A percentile compares a stretch with the other conserved stretches of the same genome.
phyloP scores from a whole-genome alignment of 37 sponge, comb jelly and placozoan species.

The Diacarnus erythraeanus region DNA sequence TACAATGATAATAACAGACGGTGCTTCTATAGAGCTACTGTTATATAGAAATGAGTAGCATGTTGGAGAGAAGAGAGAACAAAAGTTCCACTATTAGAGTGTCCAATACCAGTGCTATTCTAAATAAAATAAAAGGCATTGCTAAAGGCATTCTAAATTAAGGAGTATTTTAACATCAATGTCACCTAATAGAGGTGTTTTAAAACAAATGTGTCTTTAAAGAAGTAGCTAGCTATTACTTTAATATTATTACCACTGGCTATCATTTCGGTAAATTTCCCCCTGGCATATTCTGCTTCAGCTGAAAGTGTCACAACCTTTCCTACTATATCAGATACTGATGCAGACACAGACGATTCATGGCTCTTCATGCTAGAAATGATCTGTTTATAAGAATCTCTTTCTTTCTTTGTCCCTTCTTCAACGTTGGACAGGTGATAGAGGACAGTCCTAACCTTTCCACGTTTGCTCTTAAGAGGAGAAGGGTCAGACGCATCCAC shows the following conservation, averaged over 20 bases:
- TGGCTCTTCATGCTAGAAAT: neutral
- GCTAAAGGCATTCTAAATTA: too few relatives aligned
- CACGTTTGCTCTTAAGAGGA: neutral
- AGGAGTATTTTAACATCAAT: too few relatives aligned
- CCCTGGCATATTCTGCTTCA: conserved; percentile 18
- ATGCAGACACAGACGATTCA: neutral
- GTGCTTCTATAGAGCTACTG: neutral
- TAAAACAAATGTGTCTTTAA: too few relatives aligned
- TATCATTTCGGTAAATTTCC: neutral
- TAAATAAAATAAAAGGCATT: too few relatives aligned
- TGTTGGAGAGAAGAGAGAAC: too few relatives aligned
- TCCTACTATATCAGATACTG: neutral
- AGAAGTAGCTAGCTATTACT: too few relatives aligned
- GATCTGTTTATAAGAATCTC: neutral
- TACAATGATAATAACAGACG: neutral
- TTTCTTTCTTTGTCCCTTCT: neutral
- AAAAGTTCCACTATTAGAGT: too few relatives aligned
- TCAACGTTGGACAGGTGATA: neutral
- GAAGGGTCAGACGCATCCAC: conserved; percentile 2
- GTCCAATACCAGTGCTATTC: too few relatives aligned
- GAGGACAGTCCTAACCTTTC: neutral
- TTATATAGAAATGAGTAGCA: too few relatives aligned
- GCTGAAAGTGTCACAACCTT: neutral
- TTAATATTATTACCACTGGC: neutral
- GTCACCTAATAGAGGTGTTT: too few relatives aligned